Evolutionary conservation across 2,888 invertebrate species (phyloP).

Genomic region (Caenorhabditis afra): DNA sequence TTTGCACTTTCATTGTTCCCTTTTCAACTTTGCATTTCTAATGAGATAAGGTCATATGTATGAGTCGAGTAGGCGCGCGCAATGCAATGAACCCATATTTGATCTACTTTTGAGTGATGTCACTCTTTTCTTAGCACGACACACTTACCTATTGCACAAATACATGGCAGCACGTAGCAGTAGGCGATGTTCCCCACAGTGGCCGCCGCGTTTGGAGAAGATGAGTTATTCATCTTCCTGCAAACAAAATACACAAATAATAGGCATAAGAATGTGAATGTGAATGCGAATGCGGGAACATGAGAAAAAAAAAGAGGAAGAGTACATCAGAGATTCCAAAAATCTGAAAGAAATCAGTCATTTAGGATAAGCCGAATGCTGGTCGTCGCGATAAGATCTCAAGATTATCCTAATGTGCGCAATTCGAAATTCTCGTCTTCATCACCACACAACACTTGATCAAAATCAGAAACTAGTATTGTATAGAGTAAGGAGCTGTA

Average conservation of each 20-base stretch:
- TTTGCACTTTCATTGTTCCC: slow-evolving; percentile 19
- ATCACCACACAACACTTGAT: slow-evolving; percentile 8
- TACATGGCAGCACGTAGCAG: slow-evolving; percentile 79
- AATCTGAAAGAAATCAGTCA: slow-evolving; percentile 35
- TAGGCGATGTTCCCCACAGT: slow-evolving; percentile 75
- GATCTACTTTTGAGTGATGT: not conserved
- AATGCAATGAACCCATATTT: slow-evolving; percentile 5
- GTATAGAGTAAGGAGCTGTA: not conserved
- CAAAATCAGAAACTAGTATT: too few species aligned
- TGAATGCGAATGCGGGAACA: too few species aligned
- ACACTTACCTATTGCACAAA: slow-evolving; percentile 76
- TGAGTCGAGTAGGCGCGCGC: too few species aligned
- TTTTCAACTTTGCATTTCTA: slow-evolving; percentile 28
- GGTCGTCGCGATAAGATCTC: slow-evolving; percentile 17
- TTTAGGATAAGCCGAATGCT: slow-evolving; percentile 38
- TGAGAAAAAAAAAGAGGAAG: slow-evolving; percentile 1
- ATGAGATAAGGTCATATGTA: slow-evolving; percentile 49
- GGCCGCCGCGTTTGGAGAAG: slow-evolving; percentile 64
- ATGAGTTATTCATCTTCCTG: slow-evolving; percentile 59
- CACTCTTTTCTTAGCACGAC: not conserved
- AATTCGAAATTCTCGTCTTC: slow-evolving; percentile 18
- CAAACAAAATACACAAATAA: slow-evolving; percentile 1
- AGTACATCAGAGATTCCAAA: slow-evolving; percentile 34
- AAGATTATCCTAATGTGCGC: slow-evolving; percentile 53
- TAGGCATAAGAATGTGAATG: not conserved